A percentile compares a stretch with the other conserved stretches of the same genome.
These are phyloP conservation scores for Watsonalla cultraria DNA, from an alignment of 2,888 invertebrate genomes.

Conservation along the genomic window DNA sequence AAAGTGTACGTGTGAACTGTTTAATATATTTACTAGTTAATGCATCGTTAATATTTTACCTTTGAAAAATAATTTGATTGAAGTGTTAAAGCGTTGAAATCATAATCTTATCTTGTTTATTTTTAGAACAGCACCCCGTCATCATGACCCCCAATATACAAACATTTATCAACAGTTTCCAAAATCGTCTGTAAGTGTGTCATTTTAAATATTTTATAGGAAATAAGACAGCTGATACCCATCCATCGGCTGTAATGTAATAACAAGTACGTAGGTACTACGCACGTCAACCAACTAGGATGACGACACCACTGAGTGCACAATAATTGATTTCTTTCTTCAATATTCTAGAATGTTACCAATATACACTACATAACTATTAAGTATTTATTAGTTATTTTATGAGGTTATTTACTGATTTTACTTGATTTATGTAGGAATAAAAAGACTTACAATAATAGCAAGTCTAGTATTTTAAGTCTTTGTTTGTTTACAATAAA, in stretches of 20 bases:
- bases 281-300: background rate
- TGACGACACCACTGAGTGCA: background rate
- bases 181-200: slow-evolving; percentile 83
- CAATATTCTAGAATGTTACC: slow-evolving; percentile 21
- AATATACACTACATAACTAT: background rate
- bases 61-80: no score
- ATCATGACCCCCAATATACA: slow-evolving; percentile 80
- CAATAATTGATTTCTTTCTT: slow-evolving; percentile 6
- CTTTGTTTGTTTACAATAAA: background rate
- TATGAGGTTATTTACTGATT: no score
- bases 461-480: no score
- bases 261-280: no score
- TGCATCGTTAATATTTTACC: no score
- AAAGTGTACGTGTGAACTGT: no score
- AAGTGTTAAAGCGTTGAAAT: background rate
- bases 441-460: background rate
- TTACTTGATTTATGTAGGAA: no score
- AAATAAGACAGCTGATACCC: no score
- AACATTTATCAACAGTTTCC: slow-evolving; percentile 83
- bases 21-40: no score
- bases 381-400: background rate
- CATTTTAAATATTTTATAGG: background rate
- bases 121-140: slow-evolving; percentile 11
- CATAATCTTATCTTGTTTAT: slow-evolving; percentile 1
- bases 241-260: no score